phyloP scores from a whole-genome alignment of 2,888 invertebrate genomes.

The Hypolimnas misippus region DNA sequence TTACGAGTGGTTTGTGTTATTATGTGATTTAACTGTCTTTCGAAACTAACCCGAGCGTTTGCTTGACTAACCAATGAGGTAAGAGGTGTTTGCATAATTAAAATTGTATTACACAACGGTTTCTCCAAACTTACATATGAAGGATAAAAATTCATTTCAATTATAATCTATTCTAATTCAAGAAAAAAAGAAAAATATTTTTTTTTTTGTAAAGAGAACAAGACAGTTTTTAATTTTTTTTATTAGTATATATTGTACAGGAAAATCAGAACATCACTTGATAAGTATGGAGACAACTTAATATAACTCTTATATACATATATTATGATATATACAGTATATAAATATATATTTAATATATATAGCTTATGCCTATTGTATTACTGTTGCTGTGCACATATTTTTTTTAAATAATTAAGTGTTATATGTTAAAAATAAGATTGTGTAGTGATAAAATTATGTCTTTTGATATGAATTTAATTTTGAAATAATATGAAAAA shows the following conservation, averaged over 20 bases:
- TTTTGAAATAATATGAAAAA: no score
- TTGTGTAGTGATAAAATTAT: no score
- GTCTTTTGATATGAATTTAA: no score
- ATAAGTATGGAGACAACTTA: constrained; percentile 2
- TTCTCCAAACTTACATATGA: neutral
- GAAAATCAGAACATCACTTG: neutral
- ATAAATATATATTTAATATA: neutral
- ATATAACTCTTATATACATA: neutral
- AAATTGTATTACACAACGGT: neutral
- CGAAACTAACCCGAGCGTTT: constrained; percentile 16
- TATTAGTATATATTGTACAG: no score
- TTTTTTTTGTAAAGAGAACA: neutral
- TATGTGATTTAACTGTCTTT: constrained; percentile 7
- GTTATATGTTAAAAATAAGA: no score
- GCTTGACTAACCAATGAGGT: constrained; percentile 32
- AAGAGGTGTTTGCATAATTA: constrained; percentile 11
- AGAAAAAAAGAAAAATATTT: neutral
- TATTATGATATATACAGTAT: neutral
- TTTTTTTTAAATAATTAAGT: neutral
- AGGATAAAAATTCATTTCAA: neutral
- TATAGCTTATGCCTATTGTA: constrained; percentile 12
- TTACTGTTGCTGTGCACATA: constrained; percentile 16
- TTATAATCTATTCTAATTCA: neutral
- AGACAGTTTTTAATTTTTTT: neutral
- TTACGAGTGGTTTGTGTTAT: constrained; percentile 4